Percentiles rank a stretch among this genome's conserved stretches.
Evolutionary conservation across 2,797 vertebrate species (phyloP).

Genomic region (Cuniculus paca): DNA sequence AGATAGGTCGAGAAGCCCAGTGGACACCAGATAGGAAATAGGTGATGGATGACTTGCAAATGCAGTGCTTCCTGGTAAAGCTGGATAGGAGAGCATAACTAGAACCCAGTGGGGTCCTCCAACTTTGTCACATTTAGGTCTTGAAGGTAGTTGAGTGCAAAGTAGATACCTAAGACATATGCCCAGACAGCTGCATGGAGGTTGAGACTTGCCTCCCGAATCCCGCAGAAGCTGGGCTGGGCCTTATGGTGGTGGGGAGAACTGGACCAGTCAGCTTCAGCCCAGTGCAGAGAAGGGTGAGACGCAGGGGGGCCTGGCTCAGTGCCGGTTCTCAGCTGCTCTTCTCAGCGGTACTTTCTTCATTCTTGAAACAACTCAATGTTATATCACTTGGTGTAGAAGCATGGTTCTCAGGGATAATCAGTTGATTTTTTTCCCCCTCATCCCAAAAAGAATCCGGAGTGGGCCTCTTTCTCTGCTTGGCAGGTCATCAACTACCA

Average conservation of each 20-base stretch:
- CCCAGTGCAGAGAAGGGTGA: not conserved
- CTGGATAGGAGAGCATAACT: not conserved
- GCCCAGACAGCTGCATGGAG: not conserved
- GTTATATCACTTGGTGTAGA: not conserved
- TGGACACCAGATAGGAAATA: not conserved
- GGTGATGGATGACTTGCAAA: not conserved
- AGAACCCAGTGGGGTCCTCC: not conserved
- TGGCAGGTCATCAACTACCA: not conserved
- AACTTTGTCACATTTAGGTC: not conserved
- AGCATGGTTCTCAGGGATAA: not conserved
- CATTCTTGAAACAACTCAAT: not conserved
- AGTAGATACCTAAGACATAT: not conserved
- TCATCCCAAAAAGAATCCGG: not conserved
- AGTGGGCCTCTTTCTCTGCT: not conserved
- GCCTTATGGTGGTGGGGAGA: not conserved
- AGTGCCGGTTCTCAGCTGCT: not conserved
- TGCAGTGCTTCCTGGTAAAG: not conserved
- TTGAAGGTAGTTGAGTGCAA: not conserved
- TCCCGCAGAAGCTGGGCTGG: not conserved
- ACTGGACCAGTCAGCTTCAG: fast-evolving
- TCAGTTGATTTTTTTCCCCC: not conserved
- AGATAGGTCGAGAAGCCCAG: not conserved
- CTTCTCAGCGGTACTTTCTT: not conserved
- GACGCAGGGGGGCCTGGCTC: not conserved
- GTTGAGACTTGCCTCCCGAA: not conserved